A percentile compares a stretch with the other conserved stretches of the same genome.
phyloP scores from a whole-genome alignment of 2,888 invertebrate genomes.

The Eupithecia insigniata region DNA sequence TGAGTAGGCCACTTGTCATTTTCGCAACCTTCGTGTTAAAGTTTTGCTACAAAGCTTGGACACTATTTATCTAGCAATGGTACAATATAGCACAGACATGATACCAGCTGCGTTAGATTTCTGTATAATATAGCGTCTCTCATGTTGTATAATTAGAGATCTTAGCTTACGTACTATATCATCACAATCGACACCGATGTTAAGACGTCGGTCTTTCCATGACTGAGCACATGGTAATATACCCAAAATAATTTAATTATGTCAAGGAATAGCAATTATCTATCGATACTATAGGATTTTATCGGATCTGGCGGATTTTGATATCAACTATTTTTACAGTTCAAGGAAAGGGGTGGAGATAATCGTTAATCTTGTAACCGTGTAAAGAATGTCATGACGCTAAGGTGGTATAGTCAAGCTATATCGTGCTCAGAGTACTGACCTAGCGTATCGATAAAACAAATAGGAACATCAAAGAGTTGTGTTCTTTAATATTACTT shows the following conservation, averaged over 20 bases:
- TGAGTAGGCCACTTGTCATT: not conserved
- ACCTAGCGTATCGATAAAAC: too few species aligned
- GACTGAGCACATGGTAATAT: too few species aligned
- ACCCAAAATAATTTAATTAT: too few species aligned
- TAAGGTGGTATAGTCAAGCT: not conserved
- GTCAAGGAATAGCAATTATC: too few species aligned
- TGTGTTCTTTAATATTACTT: too few species aligned
- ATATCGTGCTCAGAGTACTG: not conserved
- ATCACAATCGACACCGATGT: not conserved
- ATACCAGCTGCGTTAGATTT: too few species aligned
- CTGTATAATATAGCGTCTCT: not conserved
- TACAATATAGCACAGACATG: too few species aligned
- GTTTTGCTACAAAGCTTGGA: not conserved
- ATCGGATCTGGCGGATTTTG: too few species aligned
- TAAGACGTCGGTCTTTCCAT: too few species aligned
- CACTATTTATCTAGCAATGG: too few species aligned
- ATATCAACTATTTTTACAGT: not conserved
- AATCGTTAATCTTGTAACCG: not conserved
- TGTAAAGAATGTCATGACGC: not conserved
- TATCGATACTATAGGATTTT: too few species aligned
- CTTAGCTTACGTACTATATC: not conserved
- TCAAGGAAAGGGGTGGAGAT: not conserved
- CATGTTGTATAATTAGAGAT: not conserved
- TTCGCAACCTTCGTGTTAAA: not conserved
- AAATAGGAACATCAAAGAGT: too few species aligned